Evolutionary conservation across 2,888 invertebrate genomes (phyloP).

Genomic region (Gymnocheta viridis): DNA sequence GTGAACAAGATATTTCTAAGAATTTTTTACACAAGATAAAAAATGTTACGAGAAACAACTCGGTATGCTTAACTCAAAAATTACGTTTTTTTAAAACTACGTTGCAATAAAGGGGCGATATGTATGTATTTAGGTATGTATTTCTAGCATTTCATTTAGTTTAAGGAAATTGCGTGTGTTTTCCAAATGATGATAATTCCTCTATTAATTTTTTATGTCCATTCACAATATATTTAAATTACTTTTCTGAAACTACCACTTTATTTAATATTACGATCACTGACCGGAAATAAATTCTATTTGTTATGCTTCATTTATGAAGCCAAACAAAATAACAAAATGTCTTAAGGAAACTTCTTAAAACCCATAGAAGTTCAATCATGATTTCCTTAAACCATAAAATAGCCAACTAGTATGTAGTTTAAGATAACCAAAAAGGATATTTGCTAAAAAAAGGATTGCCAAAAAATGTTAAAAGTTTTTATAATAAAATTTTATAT

Average conservation of each 20-base stretch:
- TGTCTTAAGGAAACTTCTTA: constrained; percentile 31
- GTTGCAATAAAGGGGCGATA: too few relatives aligned
- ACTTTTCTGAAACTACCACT: constrained; percentile 52
- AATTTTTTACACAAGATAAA: too few relatives aligned
- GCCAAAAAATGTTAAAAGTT: constrained; percentile 33
- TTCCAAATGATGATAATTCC: constrained; percentile 18
- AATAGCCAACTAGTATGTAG: constrained; percentile 20
- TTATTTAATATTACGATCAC: constrained; percentile 65
- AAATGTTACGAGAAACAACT: too few relatives aligned
- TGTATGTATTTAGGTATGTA: too few relatives aligned
- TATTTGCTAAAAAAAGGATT: constrained; percentile 50
- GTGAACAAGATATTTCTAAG: too few relatives aligned
- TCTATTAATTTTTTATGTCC: constrained; percentile 37
- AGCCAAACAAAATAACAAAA: constrained; percentile 42
- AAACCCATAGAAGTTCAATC: constrained; percentile 62
- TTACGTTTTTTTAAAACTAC: too few relatives aligned
- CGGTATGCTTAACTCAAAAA: too few relatives aligned
- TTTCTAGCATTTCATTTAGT: neutral
- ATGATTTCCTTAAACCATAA: constrained; percentile 63
- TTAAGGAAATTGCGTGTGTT: constrained; percentile 3
- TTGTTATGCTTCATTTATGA: constrained; percentile 68
- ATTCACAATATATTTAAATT: constrained; percentile 54
- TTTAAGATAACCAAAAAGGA: constrained; percentile 54
- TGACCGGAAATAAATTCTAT: constrained; percentile 69
- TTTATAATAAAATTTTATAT: constrained; percentile 67